Base-by-base conservation (phyloP, 2,888 invertebrate genomes). In the Petrolisthes cinctipes region DNA sequence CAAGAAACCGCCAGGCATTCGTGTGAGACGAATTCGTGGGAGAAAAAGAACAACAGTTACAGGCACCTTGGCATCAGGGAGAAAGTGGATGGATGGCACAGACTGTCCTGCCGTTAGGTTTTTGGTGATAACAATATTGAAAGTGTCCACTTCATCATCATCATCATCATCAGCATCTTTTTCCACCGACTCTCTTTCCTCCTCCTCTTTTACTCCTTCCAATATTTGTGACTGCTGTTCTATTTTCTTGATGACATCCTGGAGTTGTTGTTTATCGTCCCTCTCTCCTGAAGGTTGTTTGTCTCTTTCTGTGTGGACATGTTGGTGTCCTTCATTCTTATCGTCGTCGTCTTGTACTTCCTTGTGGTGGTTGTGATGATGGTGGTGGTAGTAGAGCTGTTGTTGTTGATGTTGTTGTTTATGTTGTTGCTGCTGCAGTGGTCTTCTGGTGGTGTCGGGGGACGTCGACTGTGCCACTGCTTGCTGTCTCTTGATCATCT, bases 61-160 rank as follows among this genome's bases (percentile, higher is more conserved):
- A 37, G 37, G 37, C 9, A 86, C 87, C 87, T 81, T 68, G 7
- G 87, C 84, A 14, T 88, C 87, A 4, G 87, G 75, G 23, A 88
- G 87, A 37, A 76, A 61, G 54, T 84, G 84, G 23, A 88, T 73
- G 17, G 87, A 68, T 4, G 87, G 87, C 14, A 23, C 9, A 4
- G 87, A 84, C 75, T 88, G 87, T 2, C 87, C 87, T 0, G 71
- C 87, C 23, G 87, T 88, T 7, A 88, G 75, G 23, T 88, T 88
- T 81, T 88, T 88, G 54, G 87, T 88, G 75, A 88, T 88, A 71
- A 88, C 87, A 23, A 88, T 88, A 56, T 88, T 88, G 20, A 88
- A 88, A 54, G 75, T 88, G 37, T 87, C 87, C 17, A 87, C 73
- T 5, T 20, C 17, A 0, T 79, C 53, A 5, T 54, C 51, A 23